Percentiles rank a stretch among this genome's conserved stretches.
Evolutionary conservation across 2,888 invertebrate genomes (phyloP).

Genomic region (Stomorhina lunata): DNA sequence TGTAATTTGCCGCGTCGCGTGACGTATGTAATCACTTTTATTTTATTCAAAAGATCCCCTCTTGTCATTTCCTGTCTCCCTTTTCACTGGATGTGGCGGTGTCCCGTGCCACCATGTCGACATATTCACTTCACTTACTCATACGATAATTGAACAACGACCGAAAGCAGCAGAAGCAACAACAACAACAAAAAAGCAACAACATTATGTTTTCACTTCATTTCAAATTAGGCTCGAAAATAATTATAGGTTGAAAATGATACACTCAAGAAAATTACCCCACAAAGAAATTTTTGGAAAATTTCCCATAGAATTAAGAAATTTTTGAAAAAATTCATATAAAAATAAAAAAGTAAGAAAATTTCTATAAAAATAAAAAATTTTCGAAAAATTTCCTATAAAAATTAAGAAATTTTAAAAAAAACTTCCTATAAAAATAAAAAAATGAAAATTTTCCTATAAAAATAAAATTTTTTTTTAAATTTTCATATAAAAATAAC

Average conservation of each 20-base stretch:
- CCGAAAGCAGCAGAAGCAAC: too few species aligned
- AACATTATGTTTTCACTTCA: conserved; percentile 24
- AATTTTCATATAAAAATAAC: too few species aligned
- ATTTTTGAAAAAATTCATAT: too few species aligned
- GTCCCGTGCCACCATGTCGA: background rate
- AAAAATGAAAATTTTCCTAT: too few species aligned
- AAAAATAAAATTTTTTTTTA: too few species aligned
- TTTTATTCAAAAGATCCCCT: conserved; percentile 46
- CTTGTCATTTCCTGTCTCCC: conserved; percentile 32
- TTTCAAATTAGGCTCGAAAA: background rate
- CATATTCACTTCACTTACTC: background rate
- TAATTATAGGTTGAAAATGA: background rate
- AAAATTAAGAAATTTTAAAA: too few species aligned
- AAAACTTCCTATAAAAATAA: too few species aligned
- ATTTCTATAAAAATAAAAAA: too few species aligned
- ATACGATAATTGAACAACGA: background rate
- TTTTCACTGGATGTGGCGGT: background rate
- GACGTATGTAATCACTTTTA: conserved; percentile 77
- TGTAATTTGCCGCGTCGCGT: conserved; percentile 77
- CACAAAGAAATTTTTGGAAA: too few species aligned
- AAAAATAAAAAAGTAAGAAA: too few species aligned
- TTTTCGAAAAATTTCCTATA: too few species aligned
- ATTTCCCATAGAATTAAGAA: too few species aligned
- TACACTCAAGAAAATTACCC: background rate
- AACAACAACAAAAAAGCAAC: background rate